Base-by-base conservation (phyloP, 2,797 vertebrate genomes). In the Holocentrus rufus region DNA sequence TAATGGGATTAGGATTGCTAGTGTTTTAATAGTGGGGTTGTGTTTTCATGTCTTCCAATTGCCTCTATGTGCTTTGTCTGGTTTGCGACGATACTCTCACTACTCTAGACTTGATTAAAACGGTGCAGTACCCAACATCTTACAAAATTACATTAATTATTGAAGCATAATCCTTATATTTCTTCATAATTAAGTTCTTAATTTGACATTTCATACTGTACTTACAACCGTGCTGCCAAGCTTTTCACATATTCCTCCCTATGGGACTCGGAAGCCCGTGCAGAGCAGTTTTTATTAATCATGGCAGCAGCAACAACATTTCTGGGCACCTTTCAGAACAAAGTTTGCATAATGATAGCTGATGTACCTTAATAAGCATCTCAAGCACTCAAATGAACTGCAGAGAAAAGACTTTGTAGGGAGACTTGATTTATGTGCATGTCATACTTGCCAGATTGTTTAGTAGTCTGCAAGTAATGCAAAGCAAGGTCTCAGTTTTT, bases 311-410 rank as follows among this genome's bases (percentile, higher is more conserved):
- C 69, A 69, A 56, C 30, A 34, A 58, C 66, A 57, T 65, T 74
- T 54, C 54, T 60, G 53, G 60, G 74, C 59, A 60, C 30, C 46
- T 72, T 61, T 69, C 52, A 71, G 58, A 46, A 46, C 68, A 72
- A 74, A 52, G 53, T 70, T 76, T 73, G 61, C 53, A 73, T 69
- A 75, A 42, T 67, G 34, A 75, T 5, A 66, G 60, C 62, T 65
- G 34, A 17, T 46, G 34, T 25, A 44, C 22, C 46, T 62, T 69
- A 50, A 74, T 62, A 60, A 7, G 42, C 34, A 63, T 65, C 25
- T 56, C 31, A 60, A 34, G 60, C 47, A 60, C 46, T 77, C 34
- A 46, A 54, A 72, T 46, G 14, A 70, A 62, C 44, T 54, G 71
- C 61, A 72, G 55, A 17, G 23, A 13, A 60, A 68, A 62, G 17